Base-by-base conservation (phyloP, 1,140 invertebrate species). In the Coelopa frigida region DNA sequence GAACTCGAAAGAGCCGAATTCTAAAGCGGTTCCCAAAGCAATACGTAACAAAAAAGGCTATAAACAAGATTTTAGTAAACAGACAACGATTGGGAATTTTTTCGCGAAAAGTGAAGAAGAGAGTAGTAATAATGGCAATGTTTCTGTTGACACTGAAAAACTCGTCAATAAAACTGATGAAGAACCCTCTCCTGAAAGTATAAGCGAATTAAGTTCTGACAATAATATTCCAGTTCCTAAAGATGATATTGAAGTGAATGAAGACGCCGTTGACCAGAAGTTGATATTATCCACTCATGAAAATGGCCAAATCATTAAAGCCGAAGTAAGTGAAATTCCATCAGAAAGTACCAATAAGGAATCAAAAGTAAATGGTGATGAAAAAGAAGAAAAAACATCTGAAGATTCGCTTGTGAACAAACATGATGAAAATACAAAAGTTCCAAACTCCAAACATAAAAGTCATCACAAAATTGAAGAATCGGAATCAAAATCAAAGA, bases 1-100 rank as follows among this genome's bases (percentile, higher is more conserved):
- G 0, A 59, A 5, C 12, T 5, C 24, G 3, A 22, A 32, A 7
- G 18, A 27, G 3, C 12, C 15, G 4, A 40, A 41, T 11, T 14
- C 22, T 1, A 26, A 32, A 15, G 62, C 62, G 21, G 12, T 53
- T 2, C 60, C 63, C 5, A 67, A 67, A 21, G 58, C 58, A 1
- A 35, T 66, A 15, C 51, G 54, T 0, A 52, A 61, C 5, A 53
- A 53, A 10, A 67, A 58, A 54, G 60, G 57, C 14, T 73, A 70
- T 42, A 61, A 68, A 48, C 56, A 72, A 18, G 69, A 72, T 44
- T 56, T 60, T 3, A 49, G 50, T 15, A 72, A 71, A 49, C 67
- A 75, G 48, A 68, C 66, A 14, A 73, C 61, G 0, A 57, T 75
- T 24, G 50, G 52, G 22, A 74, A 54, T 43, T 76, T 58, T 70